Percentiles rank a stretch among this genome's conserved stretches.
Evolutionary conservation across 1,140 invertebrate genomes (phyloP).

Genomic region (Hyles euphorbiae): DNA sequence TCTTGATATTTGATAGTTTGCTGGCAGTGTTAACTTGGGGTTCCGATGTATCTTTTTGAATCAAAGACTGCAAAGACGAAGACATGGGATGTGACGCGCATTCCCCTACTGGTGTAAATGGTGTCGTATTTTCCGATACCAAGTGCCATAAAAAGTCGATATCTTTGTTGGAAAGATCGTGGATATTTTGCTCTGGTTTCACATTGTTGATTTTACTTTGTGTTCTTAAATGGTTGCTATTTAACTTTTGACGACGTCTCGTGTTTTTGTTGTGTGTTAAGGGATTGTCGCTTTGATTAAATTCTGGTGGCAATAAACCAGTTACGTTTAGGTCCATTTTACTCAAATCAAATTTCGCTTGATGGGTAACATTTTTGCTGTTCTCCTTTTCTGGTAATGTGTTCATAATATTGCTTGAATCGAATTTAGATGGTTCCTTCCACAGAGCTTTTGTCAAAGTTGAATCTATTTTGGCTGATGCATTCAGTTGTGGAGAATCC

Average conservation of each 20-base stretch:
- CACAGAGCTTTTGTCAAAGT: conserved; percentile 66
- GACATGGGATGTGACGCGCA: conserved; percentile 55
- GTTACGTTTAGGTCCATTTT: conserved; percentile 40
- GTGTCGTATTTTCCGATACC: conserved; percentile 58
- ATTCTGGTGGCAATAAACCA: conserved; percentile 23
- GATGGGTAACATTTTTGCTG: conserved; percentile 44
- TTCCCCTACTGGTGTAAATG: conserved; percentile 49
- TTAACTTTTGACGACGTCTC: conserved; percentile 38
- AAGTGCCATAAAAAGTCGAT: conserved; percentile 72
- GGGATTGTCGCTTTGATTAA: conserved; percentile 25
- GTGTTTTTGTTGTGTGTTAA: conserved; percentile 39
- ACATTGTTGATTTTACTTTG: conserved; percentile 45
- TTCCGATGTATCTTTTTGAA: conserved; percentile 56
- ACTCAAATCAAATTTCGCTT: conserved; percentile 38
- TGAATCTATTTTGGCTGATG: conserved; percentile 55
- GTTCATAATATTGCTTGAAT: conserved; percentile 65
- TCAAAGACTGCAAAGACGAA: conserved; percentile 68
- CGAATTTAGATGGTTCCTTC: conserved; percentile 67
- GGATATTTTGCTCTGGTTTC: conserved; percentile 39
- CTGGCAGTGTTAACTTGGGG: conserved; percentile 36
- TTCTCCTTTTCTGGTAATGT: conserved; percentile 61
- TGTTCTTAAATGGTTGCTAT: conserved; percentile 31
- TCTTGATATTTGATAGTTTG: conserved; percentile 60
- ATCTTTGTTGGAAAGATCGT: conserved; percentile 70
- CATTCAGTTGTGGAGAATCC: conserved; percentile 71